Evolutionary conservation across 1,140 invertebrate genomes (phyloP).

Genomic region (Notospermus geniculatus): DNA sequence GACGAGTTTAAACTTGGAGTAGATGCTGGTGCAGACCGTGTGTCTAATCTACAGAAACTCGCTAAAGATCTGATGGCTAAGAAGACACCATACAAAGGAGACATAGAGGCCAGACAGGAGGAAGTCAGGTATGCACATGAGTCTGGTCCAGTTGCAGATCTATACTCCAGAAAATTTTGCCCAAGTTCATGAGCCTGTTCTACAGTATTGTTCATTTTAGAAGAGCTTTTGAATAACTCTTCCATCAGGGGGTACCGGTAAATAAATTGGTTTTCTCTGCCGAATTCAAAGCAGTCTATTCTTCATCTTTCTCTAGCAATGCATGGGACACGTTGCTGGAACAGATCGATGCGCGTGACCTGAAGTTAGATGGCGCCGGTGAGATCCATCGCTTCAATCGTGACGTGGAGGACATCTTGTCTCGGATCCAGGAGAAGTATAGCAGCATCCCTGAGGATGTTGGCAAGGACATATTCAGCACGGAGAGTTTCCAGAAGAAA

Average conservation of each 20-base stretch:
- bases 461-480: constrained; percentile 84
- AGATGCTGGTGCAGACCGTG: constrained; percentile 86
- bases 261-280: too few relatives aligned
- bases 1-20: constrained; percentile 91
- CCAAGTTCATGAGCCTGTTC: too few relatives aligned
- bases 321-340: constrained; percentile 86
- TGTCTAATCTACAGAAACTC: constrained; percentile 87
- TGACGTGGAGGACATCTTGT: constrained; percentile 89
- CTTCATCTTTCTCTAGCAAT: constrained; percentile 59
- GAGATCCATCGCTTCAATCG: constrained; percentile 96
- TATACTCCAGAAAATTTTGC: too few relatives aligned
- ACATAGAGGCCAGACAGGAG: constrained; percentile 79
- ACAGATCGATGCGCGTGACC: constrained; percentile 79
- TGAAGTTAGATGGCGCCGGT: constrained; percentile 84
- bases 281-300: not conserved
- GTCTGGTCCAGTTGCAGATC: too few relatives aligned
- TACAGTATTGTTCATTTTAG: too few relatives aligned
- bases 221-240: too few relatives aligned
- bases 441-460: constrained; percentile 72
- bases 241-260: too few relatives aligned
- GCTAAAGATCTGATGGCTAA: constrained; percentile 85
- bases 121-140: constrained; percentile 77
- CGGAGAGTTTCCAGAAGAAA: constrained; percentile 75
- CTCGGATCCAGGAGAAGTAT: constrained; percentile 66
- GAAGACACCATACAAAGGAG: constrained; percentile 82